Conservation (phyloP, 2,797 vertebrate species). For the Hyperoplus immaculatus region DNA sequence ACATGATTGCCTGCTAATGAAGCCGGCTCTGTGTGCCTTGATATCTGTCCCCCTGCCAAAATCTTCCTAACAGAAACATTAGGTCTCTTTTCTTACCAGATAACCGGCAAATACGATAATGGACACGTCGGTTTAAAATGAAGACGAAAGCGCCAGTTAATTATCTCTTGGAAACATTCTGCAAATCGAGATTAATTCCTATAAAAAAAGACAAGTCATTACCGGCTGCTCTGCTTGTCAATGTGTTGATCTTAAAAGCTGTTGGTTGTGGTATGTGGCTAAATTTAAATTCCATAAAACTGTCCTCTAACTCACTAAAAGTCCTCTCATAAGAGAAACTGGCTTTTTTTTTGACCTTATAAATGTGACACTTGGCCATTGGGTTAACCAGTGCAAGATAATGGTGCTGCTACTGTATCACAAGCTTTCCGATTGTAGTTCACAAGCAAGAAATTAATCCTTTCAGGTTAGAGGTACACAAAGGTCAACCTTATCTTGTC, state of each 20-base stretch:
- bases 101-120: slow-evolving; percentile 74
- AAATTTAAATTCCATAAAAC: slow-evolving; percentile 33
- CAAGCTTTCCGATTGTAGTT: slow-evolving; percentile 5
- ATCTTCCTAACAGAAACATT: slow-evolving; percentile 71
- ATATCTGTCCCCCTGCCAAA: slow-evolving; percentile 69
- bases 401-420: background rate
- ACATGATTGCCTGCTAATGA: slow-evolving; percentile 73
- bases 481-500: slow-evolving; percentile 26
- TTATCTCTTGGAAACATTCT: slow-evolving; percentile 80
- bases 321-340: background rate
- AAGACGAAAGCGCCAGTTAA: slow-evolving; percentile 81
- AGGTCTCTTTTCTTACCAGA: slow-evolving; percentile 64
- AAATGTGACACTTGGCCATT: background rate
- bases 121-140: slow-evolving; percentile 80
- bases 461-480: slow-evolving; percentile 18
- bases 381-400: background rate
- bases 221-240: slow-evolving; percentile 69
- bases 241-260: slow-evolving; percentile 74
- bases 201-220: slow-evolving; percentile 69
- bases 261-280: slow-evolving; percentile 49
- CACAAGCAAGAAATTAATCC: slow-evolving; percentile 33
- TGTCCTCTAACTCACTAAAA: background rate
- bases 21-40: slow-evolving; percentile 38
- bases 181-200: slow-evolving; percentile 75
- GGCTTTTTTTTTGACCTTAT: background rate